Evolutionary conservation across 2,888 invertebrate species (phyloP).

Genomic region (Limnephilus marmoratus): DNA sequence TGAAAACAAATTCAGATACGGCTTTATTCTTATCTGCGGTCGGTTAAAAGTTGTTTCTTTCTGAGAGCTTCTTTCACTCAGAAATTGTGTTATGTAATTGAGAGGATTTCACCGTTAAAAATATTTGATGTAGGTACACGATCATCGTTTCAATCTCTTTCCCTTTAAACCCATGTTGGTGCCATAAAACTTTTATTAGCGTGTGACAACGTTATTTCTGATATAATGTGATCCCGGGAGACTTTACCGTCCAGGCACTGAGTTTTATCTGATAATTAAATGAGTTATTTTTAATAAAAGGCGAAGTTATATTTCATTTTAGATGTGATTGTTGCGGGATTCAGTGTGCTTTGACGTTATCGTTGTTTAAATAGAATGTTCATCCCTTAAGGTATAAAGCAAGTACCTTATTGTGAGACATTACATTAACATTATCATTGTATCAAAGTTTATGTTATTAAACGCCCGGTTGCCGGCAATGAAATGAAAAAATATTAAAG

Average conservation of each 20-base stretch:
- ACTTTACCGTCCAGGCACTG: neutral
- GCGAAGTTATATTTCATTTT: neutral
- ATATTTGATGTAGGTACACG: neutral
- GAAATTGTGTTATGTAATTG: neutral
- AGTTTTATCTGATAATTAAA: neutral
- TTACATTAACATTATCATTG: no score
- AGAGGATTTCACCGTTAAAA: neutral
- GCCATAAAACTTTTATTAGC: neutral
- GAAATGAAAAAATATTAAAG: neutral
- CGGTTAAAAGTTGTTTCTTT: neutral
- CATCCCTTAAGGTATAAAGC: no score
- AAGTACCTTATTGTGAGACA: no score
- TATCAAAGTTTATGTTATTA: neutral
- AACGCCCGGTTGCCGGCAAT: neutral
- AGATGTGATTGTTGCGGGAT: neutral
- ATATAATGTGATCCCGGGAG: neutral
- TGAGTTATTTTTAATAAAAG: neutral
- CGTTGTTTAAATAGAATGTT: neutral
- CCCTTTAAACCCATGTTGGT: neutral
- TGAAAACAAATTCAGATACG: neutral
- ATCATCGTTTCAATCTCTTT: neutral
- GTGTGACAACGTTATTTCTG: neutral
- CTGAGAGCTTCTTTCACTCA: no score
- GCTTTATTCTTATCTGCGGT: neutral
- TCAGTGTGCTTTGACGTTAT: neutral